Evolutionary conservation across 2,888 invertebrate genomes (phyloP), one percentile per base, ranked within the genome.

Genomic region (Ommatoiulus sabulosus): DNA sequence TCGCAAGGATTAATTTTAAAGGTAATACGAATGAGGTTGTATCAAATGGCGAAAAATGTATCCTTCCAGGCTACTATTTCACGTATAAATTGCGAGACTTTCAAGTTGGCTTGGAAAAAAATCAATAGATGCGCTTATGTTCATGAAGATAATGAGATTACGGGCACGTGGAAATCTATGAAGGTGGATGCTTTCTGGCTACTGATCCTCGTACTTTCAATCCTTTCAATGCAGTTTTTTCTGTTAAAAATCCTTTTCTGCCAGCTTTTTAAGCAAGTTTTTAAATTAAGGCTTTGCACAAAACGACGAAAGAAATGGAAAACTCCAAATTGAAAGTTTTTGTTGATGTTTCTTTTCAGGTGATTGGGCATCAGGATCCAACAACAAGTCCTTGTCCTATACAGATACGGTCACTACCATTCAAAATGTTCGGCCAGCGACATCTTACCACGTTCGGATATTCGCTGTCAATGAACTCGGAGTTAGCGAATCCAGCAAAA

Each of bases 381-480:
- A n/a, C 44, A 89, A 89, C 20, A 86, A 84, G 63, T 80, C 86
- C 46, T 46, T 89, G 63, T 46, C 87, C 43, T 57, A 44, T 43
- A 52, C 72, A 15, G 89, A 72, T 20, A 86, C 86, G 43, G 46
- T 44, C 72, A 63, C 35, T 8, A 80, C 84, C 17, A 44, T 89
- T 5, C n/a, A 20, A 12, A 84, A 63, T 48, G 52, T 89, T 17
- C 46, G 80, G 0, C 89, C 89, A 44, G 86, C 89, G 6, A 52
- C 87, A 0, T 52, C 87, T 8, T 89, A 89, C 35, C 48, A 89
- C 20, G 52, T 87, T 6, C 72, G 87, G 44, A 63, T 89, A 35
- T 85, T 89, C n/a, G 89, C 87, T 80, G 57, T 89, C 85, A 89
- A 89, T 44, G 89, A 89, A 48, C 44, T 89, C 20, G 89, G 89